Evolutionary conservation across 2,113 vertebrate genomes (phyloP).

Genomic region (Patagioenas fasciata): DNA sequence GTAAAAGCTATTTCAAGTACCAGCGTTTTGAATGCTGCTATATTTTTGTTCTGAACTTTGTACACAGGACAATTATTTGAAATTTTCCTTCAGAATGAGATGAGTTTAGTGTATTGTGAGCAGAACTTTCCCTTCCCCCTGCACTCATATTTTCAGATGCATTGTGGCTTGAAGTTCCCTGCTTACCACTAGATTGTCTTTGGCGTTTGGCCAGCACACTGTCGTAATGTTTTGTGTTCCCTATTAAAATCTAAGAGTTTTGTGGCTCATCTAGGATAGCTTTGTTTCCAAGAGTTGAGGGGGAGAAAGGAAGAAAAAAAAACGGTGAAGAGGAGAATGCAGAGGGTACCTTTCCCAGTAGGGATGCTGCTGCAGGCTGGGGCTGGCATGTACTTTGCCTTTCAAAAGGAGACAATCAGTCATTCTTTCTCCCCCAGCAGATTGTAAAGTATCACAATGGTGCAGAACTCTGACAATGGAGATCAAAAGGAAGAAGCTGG

Average conservation of each 20-base stretch:
- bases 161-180: conserved; percentile 4
- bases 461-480: conserved; percentile 29
- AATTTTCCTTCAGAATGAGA: not conserved
- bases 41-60: not conserved
- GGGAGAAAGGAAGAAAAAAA: not conserved
- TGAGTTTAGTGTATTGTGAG: not conserved
- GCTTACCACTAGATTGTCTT: conserved; percentile 51
- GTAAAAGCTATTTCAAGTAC: not conserved
- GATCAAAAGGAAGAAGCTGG: conserved; percentile 46
- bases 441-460: conserved; percentile 32
- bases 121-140: not conserved
- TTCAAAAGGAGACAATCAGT: conserved; percentile 38
- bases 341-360: conserved; percentile 63
- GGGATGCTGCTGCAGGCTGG: conserved; percentile 34
- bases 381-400: not conserved
- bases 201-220: conserved; percentile 43
- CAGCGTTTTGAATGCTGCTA: not conserved
- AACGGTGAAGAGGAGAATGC: not conserved
- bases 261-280: conserved; percentile 42
- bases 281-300: conserved; percentile 58
- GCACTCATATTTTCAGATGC: not conserved
- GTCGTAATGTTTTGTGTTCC: conserved; percentile 57
- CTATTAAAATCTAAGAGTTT: conserved; percentile 57
- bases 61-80: not conserved
- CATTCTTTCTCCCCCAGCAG: conserved; percentile 34